Evolutionary conservation across 2,888 invertebrate species (phyloP).

Genomic region (Chymomyza fuscimana): DNA sequence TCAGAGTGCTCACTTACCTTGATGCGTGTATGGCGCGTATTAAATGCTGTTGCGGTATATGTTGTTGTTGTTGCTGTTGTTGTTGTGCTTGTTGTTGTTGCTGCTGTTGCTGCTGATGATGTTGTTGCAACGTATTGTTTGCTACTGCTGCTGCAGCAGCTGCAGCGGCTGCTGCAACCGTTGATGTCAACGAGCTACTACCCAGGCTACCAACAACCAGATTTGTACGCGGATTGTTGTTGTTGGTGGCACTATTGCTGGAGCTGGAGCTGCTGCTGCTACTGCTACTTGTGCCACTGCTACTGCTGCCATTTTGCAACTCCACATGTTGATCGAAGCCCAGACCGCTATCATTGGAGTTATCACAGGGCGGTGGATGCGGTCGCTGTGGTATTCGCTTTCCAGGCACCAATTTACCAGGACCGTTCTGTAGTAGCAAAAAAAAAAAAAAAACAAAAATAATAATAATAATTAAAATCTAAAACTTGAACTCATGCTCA

Average conservation of each 20-base stretch:
- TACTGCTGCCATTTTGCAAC: constrained; percentile 75
- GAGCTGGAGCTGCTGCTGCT: constrained; percentile 28
- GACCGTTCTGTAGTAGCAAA: constrained; percentile 65
- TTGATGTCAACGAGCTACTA: constrained; percentile 48
- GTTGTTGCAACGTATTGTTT: constrained; percentile 58
- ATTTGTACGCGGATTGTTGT: constrained; percentile 45
- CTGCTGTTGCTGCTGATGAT: constrained; percentile 43
- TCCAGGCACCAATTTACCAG: constrained; percentile 78
- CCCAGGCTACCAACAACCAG: constrained; percentile 33
- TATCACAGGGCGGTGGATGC: constrained; percentile 86
- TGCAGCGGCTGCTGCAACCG: constrained; percentile 49
- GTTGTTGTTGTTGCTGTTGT: constrained; percentile 55
- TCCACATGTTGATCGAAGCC: constrained; percentile 89
- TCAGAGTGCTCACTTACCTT: constrained; percentile 66
- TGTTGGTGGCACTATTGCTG: constrained; percentile 32
- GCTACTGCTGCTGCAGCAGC: constrained; percentile 54
- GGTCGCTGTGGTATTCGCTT: constrained; percentile 78
- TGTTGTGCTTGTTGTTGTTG: constrained; percentile 52
- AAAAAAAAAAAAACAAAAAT: background rate
- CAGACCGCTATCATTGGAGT: constrained; percentile 93
- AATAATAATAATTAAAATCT: background rate
- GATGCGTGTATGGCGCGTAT: constrained; percentile 78
- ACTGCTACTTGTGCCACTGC: constrained; percentile 34
- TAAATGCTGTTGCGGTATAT: constrained; percentile 75
- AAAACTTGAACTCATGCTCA: too few relatives aligned